phyloP scores from a whole-genome alignment of 2,888 invertebrate species.

The Gryllus longicercus region DNA sequence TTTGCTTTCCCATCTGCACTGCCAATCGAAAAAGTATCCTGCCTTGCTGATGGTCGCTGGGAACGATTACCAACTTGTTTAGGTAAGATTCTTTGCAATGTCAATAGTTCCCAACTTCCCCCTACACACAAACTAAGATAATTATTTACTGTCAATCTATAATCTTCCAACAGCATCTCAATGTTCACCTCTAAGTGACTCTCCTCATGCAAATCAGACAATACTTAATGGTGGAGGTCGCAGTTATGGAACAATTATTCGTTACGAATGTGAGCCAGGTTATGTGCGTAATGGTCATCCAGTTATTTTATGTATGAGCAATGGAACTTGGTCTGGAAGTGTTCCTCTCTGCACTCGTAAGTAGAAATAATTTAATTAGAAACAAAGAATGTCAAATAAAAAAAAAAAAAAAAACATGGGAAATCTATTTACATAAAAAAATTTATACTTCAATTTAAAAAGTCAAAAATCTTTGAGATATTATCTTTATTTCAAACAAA shows the following conservation, averaged over 20 bases:
- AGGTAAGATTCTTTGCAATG: conserved; percentile 51
- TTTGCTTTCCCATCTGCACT: conserved; percentile 87
- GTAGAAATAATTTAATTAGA: conserved; percentile 39
- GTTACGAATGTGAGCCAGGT: conserved; percentile 89
- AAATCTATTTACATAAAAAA: too few species aligned
- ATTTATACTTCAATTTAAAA: too few species aligned
- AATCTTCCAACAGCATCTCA: conserved; percentile 68
- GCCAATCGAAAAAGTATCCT: conserved; percentile 84
- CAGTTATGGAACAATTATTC: conserved; percentile 88
- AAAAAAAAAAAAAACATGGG: too few species aligned
- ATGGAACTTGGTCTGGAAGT: conserved; percentile 91
- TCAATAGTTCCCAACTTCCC: conserved; percentile 18
- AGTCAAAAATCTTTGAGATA: background rate
- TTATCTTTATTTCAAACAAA: background rate
- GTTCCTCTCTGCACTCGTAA: conserved; percentile 81
- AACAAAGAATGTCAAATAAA: too few species aligned
- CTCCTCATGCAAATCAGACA: conserved; percentile 81
- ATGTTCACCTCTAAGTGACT: conserved; percentile 81
- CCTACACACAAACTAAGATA: background rate
- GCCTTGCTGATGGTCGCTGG: conserved; percentile 86
- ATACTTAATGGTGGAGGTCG: conserved; percentile 85
- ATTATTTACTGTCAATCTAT: background rate
- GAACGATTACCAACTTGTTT: conserved; percentile 88
- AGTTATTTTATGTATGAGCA: conserved; percentile 89
- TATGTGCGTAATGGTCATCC: conserved; percentile 85